Evolutionary conservation across 1,140 invertebrate genomes (phyloP).

Genomic region (Ostrea edulis): DNA sequence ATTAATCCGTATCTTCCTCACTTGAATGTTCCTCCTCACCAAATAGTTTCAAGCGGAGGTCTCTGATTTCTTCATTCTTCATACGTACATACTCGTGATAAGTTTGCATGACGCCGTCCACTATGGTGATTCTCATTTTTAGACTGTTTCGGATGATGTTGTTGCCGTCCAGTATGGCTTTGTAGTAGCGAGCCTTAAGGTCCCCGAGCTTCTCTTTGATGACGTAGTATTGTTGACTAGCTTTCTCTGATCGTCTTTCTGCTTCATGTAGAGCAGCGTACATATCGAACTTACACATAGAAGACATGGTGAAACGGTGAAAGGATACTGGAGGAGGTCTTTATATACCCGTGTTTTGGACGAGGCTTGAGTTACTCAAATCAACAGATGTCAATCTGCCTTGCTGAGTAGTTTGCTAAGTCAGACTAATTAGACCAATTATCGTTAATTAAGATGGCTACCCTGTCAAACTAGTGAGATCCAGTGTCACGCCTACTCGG

Average conservation of each 20-base stretch:
- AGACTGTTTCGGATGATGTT: slow-evolving; percentile 37
- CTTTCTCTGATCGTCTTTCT: background rate
- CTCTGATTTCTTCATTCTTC: slow-evolving; percentile 43
- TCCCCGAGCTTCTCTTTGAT: slow-evolving; percentile 21
- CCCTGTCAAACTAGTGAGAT: no score
- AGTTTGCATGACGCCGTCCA: slow-evolving; percentile 44
- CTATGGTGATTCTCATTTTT: slow-evolving; percentile 30
- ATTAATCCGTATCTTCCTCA: background rate
- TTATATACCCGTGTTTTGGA: background rate
- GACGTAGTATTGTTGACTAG: slow-evolving; percentile 34
- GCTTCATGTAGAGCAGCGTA: slow-evolving; percentile 4
- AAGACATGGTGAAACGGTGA: background rate
- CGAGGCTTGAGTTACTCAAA: background rate
- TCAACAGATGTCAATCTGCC: background rate
- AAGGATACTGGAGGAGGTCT: background rate
- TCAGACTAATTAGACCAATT: background rate
- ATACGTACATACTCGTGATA: slow-evolving; percentile 36
- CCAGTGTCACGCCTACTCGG: no score
- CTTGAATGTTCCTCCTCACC: background rate
- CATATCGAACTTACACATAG: slow-evolving; percentile 17
- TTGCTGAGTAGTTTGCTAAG: background rate
- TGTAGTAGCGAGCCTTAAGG: slow-evolving; percentile 35
- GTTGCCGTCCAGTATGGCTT: background rate
- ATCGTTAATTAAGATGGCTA: no score
- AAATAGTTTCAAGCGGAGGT: slow-evolving; percentile 39